A percentile compares a stretch with the other conserved stretches of the same genome.
These are phyloP conservation scores for Baccha elongata DNA, from an alignment of 2,888 invertebrate genomes.

Conservation along the genomic window DNA sequence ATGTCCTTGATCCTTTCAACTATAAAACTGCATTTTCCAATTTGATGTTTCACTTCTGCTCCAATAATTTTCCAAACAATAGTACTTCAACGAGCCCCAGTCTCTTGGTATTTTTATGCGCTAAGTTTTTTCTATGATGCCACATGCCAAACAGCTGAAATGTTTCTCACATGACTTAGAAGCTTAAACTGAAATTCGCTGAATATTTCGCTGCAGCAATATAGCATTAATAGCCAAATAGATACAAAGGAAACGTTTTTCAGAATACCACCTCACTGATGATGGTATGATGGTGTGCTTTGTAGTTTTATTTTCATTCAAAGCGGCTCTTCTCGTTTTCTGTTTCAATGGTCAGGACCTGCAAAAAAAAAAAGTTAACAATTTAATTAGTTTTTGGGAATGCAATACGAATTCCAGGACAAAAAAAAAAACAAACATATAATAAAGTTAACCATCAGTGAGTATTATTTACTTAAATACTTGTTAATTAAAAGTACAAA, in stretches of 20 bases:
- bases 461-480: slow-evolving; percentile 5
- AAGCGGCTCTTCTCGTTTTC: neutral
- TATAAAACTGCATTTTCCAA: slow-evolving; percentile 74
- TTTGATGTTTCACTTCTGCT: slow-evolving; percentile 39
- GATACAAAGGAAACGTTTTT: slow-evolving; percentile 16
- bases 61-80: slow-evolving; percentile 1
- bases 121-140: neutral
- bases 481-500: slow-evolving; percentile 38
- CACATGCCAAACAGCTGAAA: slow-evolving; percentile 46
- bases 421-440: slow-evolving; percentile 3
- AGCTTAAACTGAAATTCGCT: slow-evolving; percentile 31
- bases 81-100: neutral
- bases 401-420: neutral
- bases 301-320: slow-evolving; percentile 5
- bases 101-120: neutral
- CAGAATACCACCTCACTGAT: neutral
- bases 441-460: neutral
- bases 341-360: slow-evolving; percentile 24
- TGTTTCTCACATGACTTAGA: slow-evolving; percentile 58
- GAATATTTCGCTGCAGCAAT: slow-evolving; percentile 26
- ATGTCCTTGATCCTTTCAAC: slow-evolving; percentile 76
- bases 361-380: slow-evolving; percentile 19
- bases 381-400: neutral
- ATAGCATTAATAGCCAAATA: slow-evolving; percentile 20
- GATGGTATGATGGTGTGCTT: neutral